Conservation (phyloP, 2,888 invertebrate species). For the Plusia festucae region DNA sequence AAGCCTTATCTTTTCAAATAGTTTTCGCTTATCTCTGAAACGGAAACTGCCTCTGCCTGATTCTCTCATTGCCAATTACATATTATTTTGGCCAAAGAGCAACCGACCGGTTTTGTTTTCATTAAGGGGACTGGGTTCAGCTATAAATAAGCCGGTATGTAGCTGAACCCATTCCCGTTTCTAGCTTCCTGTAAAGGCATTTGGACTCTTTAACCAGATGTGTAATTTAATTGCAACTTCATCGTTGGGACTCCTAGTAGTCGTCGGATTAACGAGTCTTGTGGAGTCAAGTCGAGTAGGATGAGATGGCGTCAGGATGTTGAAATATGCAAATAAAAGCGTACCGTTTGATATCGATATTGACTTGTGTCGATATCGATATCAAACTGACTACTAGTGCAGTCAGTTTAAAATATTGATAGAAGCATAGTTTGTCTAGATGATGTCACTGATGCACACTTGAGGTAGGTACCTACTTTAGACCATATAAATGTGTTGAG, state of each 20-base stretch:
- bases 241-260: not conserved
- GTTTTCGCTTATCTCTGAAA: no score
- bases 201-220: no score
- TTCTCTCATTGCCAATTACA: no score
- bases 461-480: not conserved
- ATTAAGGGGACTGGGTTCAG: no score
- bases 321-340: slow-evolving; percentile 2
- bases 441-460: not conserved
- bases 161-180: not conserved
- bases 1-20: no score
- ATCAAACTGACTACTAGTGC: no score
- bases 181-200: not conserved
- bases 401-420: not conserved
- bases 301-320: not conserved
- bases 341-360: no score
- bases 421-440: not conserved
- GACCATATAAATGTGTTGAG: not conserved
- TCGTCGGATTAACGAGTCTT: not conserved
- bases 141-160: no score
- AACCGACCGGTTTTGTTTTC: no score
- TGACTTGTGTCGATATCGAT: no score
- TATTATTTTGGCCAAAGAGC: no score
- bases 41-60: no score
- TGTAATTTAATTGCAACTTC: not conserved
- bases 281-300: not conserved